Evolutionary conservation across 2,888 invertebrate species (phyloP), one percentile per base, ranked within the genome.

Genomic region (Synergus laeviventris): DNA sequence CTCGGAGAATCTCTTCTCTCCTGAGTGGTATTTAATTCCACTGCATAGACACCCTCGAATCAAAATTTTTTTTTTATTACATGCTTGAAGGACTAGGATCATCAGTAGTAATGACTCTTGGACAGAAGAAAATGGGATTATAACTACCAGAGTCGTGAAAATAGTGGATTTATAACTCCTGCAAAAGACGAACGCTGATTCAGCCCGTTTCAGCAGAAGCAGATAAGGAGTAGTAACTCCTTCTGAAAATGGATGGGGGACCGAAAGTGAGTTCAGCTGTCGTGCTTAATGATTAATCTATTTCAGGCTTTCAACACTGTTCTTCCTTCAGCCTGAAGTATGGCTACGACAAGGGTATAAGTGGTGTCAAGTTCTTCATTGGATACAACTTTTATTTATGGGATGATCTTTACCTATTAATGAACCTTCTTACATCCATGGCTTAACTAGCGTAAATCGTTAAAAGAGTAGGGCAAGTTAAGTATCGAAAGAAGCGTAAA

Each of bases 231-330:
- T 24, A 66, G 45, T 42, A 66, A 24, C 66, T 66, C 66, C 45
- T 66, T 66, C 66, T 45, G 66, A 66, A 66, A 66, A 66, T 66
- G 66, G 21, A n/a, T 38, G 9, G 45, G 66, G 66, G 45, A 45
- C 8, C 24, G 24, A 45, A 21, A 66, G 39, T 64, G 64, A 64
- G 66, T 45, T 66, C 66, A 45, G 66, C 66, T 66, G 66, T 66
- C 66, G 16, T 45, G n/a, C 42, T 66, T 66, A 66, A 45, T 66
- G 66, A 66, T 66, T 66, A 66, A 66, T 66, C 66, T 66, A 66
- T 66, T 66, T 45, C 18, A 45, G 66, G 39, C 45, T 45, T 66
- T 66, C 45, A 66, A 45, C 45, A 45, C 45, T 66, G 24, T 64
- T 64, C 42, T 31, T 66, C 14, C 64, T 66, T 42, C 21, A 66